Base-by-base conservation (phyloP, 2,113 vertebrate species). In the Sinosuthora webbiana region DNA sequence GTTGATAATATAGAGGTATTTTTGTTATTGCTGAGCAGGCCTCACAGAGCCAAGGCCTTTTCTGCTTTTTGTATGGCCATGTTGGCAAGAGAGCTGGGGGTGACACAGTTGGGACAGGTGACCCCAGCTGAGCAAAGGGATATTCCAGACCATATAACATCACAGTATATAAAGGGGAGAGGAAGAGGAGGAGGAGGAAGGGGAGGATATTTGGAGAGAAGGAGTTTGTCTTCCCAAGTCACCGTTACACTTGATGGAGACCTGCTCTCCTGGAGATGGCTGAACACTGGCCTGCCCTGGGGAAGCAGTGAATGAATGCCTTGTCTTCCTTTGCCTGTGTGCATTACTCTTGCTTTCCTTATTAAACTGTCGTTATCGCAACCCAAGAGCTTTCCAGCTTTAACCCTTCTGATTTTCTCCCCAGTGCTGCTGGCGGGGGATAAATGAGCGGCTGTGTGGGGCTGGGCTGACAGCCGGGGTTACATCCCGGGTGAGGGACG, bases 241-340 rank as follows among this genome's bases (percentile, higher is more conserved):
- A 42, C 31, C 17, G 17, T 35, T 25, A 50, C 7, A 15, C 0
- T 0, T 18, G 42, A 35, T 9, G 16, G 6, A 9, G 10, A 13
- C 10, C 10, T 62, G 28, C n/a, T 25, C 15, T 30, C 47, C 56
- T 28, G 53, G 33, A 25, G 21, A 11, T 27, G 44, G 37, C 53
- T 17, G 35, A 57, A 57, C 30, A 9, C 52, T 31, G 44, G 52
- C 39, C 11, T 14, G 44, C 25, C 31, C 39, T 20, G 8, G 15
- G 47, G 39, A 69, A 70, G 28, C 15, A 15, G 55, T 9, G 64
- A 45, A 69, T 44, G 3, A 23, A 62, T 15, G 33, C 73, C 18
- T 37, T 60, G 10, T 5, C 22, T 52, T 52, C 5, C 14, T 69
- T 45, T 23, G 39, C 15, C n/a, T 44, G n/a, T 21, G 19, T 41